These are phyloP conservation scores for Pseudococcus jackbeardsleyi DNA, from an alignment of 2,888 invertebrate genomes.

Conservation along the genomic window DNA sequence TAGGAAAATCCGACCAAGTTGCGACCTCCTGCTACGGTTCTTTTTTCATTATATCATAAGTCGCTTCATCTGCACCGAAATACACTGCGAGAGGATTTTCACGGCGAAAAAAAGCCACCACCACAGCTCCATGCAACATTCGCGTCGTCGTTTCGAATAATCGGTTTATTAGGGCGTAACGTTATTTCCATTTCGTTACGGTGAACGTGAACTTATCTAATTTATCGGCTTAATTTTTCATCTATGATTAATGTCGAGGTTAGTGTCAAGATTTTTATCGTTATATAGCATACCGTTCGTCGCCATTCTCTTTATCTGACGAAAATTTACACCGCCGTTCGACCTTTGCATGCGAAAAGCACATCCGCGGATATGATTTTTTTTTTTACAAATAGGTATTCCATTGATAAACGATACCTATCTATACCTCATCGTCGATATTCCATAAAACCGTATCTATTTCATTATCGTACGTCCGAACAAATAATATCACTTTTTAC, in stretches of 20 bases:
- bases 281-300: background rate
- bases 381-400: background rate
- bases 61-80: conserved; percentile 13
- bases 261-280: conserved; percentile 45
- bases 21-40: background rate
- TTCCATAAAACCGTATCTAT: conserved; percentile 8
- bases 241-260: conserved; percentile 56
- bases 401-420: background rate
- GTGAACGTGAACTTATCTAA: conserved; percentile 54
- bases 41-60: conserved; percentile 29
- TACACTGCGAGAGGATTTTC: background rate
- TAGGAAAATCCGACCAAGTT: background rate
- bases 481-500: conserved; percentile 13
- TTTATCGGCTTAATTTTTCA: conserved; percentile 45
- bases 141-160: conserved; percentile 30
- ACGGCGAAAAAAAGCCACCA: background rate
- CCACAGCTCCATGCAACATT: background rate
- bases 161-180: conserved; percentile 55
- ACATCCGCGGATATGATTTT: background rate
- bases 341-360: conserved; percentile 2
- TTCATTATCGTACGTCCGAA: conserved; percentile 8
- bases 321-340: background rate
- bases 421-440: background rate
- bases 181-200: conserved; percentile 42
- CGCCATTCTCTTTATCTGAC: background rate